Conservation (phyloP, 2,113 vertebrate species). For the Oryctolagus cuniculus region mOryCun1.1 NC_091436.1:159866001-159866500, state of each 20-base stretch:
- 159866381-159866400: background rate
- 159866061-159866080: accelerated
- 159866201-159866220: background rate
- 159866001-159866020: slow-evolving; percentile 39
- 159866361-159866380: background rate
- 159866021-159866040: background rate
- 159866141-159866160: background rate
- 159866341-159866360: background rate
- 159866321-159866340: background rate
- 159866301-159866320: background rate
- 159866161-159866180: background rate
- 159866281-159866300: background rate
- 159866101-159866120: too few relatives aligned
- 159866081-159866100: background rate
- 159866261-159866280: background rate
- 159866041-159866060: background rate
- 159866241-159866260: background rate
- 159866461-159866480: background rate
- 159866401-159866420: too few relatives aligned
- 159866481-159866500: background rate
- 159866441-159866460: background rate
- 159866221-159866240: background rate
- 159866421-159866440: too few relatives aligned
- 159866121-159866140: background rate
- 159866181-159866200: background rate